A percentile compares a stretch with the other conserved stretches of the same genome.
phyloP scores from a whole-genome alignment of 2,888 invertebrate genomes.

The Stictocephala bisonia region DNA sequence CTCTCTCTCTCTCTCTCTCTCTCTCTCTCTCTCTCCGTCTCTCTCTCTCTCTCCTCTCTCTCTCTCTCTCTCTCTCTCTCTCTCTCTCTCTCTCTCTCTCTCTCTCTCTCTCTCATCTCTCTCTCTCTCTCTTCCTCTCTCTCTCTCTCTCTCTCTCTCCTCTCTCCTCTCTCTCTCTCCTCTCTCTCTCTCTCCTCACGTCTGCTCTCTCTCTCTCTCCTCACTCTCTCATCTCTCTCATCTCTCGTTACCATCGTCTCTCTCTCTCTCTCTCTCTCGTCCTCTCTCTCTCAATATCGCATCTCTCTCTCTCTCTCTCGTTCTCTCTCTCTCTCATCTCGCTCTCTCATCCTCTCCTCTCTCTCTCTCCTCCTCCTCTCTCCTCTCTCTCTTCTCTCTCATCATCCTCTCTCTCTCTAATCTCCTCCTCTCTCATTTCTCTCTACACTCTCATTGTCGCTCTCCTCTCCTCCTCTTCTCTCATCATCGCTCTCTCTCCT shows the following conservation, averaged over 20 bases:
- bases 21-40: background rate
- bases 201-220: too few relatives aligned
- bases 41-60: background rate
- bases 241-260: background rate
- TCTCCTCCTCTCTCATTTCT: background rate
- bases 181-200: background rate
- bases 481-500: background rate
- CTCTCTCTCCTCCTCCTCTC: background rate
- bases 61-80: too few relatives aligned
- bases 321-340: too few relatives aligned
- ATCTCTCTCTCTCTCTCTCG: too few relatives aligned
- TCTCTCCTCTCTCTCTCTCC: background rate
- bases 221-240: too few relatives aligned
- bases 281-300: background rate
- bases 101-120: background rate
- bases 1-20: background rate
- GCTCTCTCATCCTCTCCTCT: too few relatives aligned
- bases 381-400: background rate
- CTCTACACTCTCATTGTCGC: slow-evolving; percentile 3
- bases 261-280: background rate
- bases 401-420: background rate
- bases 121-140: background rate
- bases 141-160: background rate
- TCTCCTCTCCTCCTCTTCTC: background rate
- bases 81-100: background rate